Percentiles rank a stretch among this genome's conserved stretches.
phyloP scores from a whole-genome alignment of 2,797 vertebrate genomes.

The Calcarius lapponicus region DNA sequence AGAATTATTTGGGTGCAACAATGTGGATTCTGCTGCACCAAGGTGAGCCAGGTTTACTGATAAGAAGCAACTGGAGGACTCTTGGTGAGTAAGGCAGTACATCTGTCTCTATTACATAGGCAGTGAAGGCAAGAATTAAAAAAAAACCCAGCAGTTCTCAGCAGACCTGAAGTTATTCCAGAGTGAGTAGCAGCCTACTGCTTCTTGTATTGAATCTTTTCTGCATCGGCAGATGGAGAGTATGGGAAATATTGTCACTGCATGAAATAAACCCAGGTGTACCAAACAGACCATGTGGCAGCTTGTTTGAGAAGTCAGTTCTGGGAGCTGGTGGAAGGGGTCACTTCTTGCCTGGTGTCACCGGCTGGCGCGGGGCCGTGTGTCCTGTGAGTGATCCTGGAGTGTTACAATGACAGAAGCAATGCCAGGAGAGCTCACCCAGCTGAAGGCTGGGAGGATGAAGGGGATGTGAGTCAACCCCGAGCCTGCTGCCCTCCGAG shows the following conservation, averaged over 20 bases:
- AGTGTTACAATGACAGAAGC: neutral
- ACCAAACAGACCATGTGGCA: neutral
- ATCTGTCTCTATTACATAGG: neutral
- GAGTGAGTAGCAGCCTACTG: neutral
- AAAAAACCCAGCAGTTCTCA: neutral
- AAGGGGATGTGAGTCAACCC: neutral
- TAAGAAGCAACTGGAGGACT: neutral
- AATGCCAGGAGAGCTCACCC: neutral
- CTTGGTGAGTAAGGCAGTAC: neutral
- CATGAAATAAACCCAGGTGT: neutral
- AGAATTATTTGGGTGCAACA: neutral
- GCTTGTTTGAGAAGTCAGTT: neutral
- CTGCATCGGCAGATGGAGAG: neutral
- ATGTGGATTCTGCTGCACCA: neutral
- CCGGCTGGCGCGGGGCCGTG: accelerated
- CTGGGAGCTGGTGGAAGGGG: neutral
- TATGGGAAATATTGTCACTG: neutral
- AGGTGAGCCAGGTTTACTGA: neutral
- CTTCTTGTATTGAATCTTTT: neutral
- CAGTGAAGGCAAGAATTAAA: neutral
- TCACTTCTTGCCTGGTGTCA: neutral
- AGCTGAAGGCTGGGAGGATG: neutral
- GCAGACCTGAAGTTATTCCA: neutral
- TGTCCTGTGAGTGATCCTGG: accelerated
- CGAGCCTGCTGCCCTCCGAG: neutral